A percentile compares a stretch with the other conserved stretches of the same genome.
Evolutionary conservation across 2,797 vertebrate species (phyloP).

Genomic region (Cirrhinus mrigala): DNA sequence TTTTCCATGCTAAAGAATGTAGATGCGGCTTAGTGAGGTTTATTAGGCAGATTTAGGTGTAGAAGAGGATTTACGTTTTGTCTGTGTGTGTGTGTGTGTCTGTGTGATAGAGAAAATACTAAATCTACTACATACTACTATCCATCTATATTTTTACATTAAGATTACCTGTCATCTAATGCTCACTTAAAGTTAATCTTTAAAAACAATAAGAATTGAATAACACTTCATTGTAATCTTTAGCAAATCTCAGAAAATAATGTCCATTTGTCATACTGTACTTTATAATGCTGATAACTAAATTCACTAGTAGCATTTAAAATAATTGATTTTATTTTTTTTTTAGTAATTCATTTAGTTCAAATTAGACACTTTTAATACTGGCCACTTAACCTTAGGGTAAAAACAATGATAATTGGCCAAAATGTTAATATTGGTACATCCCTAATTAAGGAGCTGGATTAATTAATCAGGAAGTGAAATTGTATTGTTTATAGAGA

Average conservation of each 20-base stretch:
- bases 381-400: neutral
- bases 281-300: neutral
- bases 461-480: too few relatives aligned
- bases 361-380: neutral
- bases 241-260: neutral
- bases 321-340: neutral
- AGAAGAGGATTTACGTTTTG: conserved; percentile 52
- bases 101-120: conserved; percentile 45
- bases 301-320: neutral
- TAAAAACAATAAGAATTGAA: neutral
- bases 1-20: conserved; percentile 56
- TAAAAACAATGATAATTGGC: neutral
- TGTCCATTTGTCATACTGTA: neutral
- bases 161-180: neutral
- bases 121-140: too few relatives aligned
- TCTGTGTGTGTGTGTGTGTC: conserved; percentile 34
- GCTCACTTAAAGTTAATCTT: neutral
- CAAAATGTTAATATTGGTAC: neutral
- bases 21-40: conserved; percentile 49
- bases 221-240: neutral
- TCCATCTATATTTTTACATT: neutral
- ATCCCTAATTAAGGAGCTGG: neutral
- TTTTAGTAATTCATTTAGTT: neutral
- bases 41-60: conserved; percentile 53
- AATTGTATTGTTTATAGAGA: too few relatives aligned